A percentile compares a stretch with the other conserved stretches of the same genome.
These are phyloP conservation scores for Serinus canaria DNA, from an alignment of 2,113 vertebrate species.

Conservation along the genomic window DNA sequence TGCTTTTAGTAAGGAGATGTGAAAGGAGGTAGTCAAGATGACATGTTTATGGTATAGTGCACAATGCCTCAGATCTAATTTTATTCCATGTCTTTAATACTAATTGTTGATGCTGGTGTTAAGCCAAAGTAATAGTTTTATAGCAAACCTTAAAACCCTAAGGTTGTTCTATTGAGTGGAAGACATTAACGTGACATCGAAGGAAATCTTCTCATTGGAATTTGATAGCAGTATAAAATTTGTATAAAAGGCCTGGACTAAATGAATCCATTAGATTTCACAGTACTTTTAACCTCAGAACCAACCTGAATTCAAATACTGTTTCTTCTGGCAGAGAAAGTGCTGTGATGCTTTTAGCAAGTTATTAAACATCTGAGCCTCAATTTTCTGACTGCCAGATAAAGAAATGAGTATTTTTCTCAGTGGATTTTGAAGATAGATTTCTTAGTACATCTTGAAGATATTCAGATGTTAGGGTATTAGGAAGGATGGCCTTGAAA, in stretches of 20 bases:
- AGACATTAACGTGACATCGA: background rate
- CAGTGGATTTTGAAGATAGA: background rate
- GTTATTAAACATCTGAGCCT: slow-evolving; percentile 33
- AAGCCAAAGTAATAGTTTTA: background rate
- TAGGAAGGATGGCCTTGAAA: background rate
- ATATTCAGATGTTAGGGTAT: background rate
- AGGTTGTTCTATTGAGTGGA: background rate
- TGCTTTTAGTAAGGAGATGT: background rate
- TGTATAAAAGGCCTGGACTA: background rate
- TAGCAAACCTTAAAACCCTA: background rate
- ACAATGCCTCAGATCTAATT: background rate
- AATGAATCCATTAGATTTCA: background rate
- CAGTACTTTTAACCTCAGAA: background rate
- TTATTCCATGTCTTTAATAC: background rate
- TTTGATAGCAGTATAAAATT: background rate
- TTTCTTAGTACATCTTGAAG: background rate
- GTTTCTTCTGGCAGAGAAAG: background rate
- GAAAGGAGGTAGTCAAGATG: background rate
- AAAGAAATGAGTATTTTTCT: background rate
- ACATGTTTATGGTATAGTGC: background rate
- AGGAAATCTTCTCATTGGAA: background rate
- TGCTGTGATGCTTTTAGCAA: slow-evolving; percentile 16
- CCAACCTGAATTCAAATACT: background rate
- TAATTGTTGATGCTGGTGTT: background rate
- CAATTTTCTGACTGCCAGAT: background rate